Percentiles rank a stretch among this genome's conserved stretches.
Evolutionary conservation across 2,113 vertebrate species (phyloP).

Genomic region (Origma solitaria): DNA sequence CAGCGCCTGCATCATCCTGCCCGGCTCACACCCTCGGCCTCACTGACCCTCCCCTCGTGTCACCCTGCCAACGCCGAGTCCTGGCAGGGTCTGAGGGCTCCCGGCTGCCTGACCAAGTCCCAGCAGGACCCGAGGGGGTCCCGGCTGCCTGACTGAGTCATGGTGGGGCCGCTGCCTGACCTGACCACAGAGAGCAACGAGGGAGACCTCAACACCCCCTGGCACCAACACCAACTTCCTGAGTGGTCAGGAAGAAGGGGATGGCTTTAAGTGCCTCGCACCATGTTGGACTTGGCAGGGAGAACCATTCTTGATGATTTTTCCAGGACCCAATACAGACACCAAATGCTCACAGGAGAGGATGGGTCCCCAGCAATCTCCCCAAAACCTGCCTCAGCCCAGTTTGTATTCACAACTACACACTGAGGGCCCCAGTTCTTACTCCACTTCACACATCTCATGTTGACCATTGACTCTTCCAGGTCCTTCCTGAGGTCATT

Average conservation of each 20-base stretch:
- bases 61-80: rapidly evolving
- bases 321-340: neutral
- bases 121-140: neutral
- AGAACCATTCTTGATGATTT: neutral
- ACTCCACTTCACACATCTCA: neutral
- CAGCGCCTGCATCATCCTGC: rapidly evolving
- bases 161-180: neutral
- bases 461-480: neutral
- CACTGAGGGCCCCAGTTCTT: neutral
- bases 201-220: neutral
- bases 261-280: neutral
- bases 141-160: neutral
- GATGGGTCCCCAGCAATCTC: neutral
- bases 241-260: rapidly evolving
- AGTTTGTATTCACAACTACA: neutral
- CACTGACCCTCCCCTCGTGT: rapidly evolving
- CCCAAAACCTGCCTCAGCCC: neutral
- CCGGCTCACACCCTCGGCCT: rapidly evolving
- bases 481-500: neutral
- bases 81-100: rapidly evolving
- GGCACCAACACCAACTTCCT: neutral
- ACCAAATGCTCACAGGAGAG: neutral
- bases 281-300: neutral
- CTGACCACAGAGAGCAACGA: neutral
- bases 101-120: neutral